phyloP scores from a whole-genome alignment of 2,888 invertebrate genomes.

The Eristalis intricaria region DNA sequence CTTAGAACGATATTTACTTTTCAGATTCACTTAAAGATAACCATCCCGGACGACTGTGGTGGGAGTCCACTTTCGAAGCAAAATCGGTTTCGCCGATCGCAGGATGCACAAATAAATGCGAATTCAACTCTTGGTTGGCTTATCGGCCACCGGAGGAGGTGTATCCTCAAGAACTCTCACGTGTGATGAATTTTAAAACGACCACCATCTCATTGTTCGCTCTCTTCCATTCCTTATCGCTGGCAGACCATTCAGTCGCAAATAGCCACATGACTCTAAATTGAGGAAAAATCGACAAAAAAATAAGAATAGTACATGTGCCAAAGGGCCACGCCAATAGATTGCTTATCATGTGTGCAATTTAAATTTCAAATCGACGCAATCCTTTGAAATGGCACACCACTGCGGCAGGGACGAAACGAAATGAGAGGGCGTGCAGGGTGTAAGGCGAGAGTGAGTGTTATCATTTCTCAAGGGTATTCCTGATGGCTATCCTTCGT shows the following conservation, averaged over 20 bases:
- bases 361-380: slow-evolving; percentile 70
- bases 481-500: slow-evolving; percentile 38
- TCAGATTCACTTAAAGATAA: not conserved
- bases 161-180: slow-evolving; percentile 39
- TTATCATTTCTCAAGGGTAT: slow-evolving; percentile 68
- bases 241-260: slow-evolving; percentile 58
- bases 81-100: slow-evolving; percentile 14
- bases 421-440: not conserved
- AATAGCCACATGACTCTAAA: slow-evolving; percentile 55
- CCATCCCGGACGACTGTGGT: not conserved
- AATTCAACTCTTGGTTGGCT: slow-evolving; percentile 29
- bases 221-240: slow-evolving; percentile 61
- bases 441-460: slow-evolving; percentile 8
- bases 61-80: not conserved
- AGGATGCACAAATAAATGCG: slow-evolving; percentile 41
- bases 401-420: not conserved
- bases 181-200: slow-evolving; percentile 72
- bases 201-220: slow-evolving; percentile 58
- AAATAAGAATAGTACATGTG: slow-evolving; percentile 46
- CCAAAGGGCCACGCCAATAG: slow-evolving; percentile 22
- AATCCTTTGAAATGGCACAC: slow-evolving; percentile 55
- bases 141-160: slow-evolving; percentile 33
- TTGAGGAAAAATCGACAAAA: slow-evolving; percentile 18
- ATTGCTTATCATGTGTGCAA: slow-evolving; percentile 66
- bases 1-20: not conserved